Evolutionary conservation across 2,113 vertebrate species (phyloP).

Genomic region (Actenoides hombroni): DNA sequence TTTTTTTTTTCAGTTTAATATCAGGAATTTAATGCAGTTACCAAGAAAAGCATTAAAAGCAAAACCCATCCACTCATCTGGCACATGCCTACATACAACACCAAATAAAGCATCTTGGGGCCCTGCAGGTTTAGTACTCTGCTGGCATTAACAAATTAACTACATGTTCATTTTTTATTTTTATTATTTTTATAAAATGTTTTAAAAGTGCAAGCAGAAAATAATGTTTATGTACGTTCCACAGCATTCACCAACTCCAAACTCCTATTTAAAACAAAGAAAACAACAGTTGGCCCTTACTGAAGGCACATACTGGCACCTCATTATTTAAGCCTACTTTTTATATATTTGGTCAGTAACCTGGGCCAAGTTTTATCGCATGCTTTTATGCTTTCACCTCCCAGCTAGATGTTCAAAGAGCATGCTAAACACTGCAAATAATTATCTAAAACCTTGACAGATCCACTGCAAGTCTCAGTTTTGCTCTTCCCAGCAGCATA

Average conservation of each 20-base stretch:
- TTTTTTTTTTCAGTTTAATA: not conserved
- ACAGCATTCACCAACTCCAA: not conserved
- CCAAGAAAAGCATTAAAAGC: not conserved
- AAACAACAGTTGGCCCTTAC: not conserved
- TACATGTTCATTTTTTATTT: not conserved
- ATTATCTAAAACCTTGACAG: not conserved
- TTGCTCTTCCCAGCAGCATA: not conserved
- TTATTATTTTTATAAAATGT: not conserved
- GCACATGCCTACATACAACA: not conserved
- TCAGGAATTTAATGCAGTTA: not conserved
- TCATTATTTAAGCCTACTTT: not conserved
- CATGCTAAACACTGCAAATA: not conserved
- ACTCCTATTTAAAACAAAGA: not conserved
- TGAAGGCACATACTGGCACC: not conserved
- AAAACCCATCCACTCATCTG: not conserved
- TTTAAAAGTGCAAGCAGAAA: not conserved
- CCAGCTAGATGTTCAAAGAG: not conserved
- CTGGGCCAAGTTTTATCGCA: not conserved
- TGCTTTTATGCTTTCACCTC: not conserved
- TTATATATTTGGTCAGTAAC: not conserved
- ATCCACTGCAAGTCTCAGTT: not conserved
- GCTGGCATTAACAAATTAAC: not conserved
- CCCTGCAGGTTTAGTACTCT: not conserved
- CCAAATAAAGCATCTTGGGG: not conserved
- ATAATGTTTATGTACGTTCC: not conserved